Evolutionary conservation across 2,797 vertebrate species (phyloP), one percentile per base, ranked within the genome.

Genomic region (Antrozous pallidus): DNA sequence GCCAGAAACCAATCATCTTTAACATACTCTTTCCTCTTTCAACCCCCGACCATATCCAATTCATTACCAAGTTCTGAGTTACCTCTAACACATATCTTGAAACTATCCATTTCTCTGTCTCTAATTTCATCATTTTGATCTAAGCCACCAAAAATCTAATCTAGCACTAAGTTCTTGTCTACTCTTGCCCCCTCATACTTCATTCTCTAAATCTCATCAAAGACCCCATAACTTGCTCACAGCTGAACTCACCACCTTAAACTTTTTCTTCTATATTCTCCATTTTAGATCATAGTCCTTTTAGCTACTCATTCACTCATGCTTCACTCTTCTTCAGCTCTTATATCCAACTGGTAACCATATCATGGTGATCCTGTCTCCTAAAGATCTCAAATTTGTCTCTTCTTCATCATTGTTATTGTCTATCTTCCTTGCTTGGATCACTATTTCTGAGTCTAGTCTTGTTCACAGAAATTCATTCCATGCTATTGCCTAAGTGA

Each of bases 61-160:
- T 73, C 31, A 89, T 75, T 74, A 79, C 31, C 38, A 89, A 93
- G 45, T 90, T 91, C 51, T 96, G n/a, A 47, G 77, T 69, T 79
- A 73, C 36, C 40, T 90, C 74, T 20, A 92, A 90, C 71, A 93
- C 12, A 45, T 73, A 85, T 63, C 31, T 77, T 67, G 88, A 85
- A 81, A 85, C 33, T 26, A 75, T 47, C 31, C 38, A 73, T 16
- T 61, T 91, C 71, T 67, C 38, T 51, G 8, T 71, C n/a, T 79
- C 65, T 12, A 87, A 12, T 87, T 92, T 88, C 58, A 90, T 71
- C 65, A 51, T 83, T 81, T 47, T 90, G 87, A 83, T 56, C 40
- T 22, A 90, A 87, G 58, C 16, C 33, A 70, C 47, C 45, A 81
- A 75, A 86, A 51, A 81, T 36, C 56, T 75, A 82, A 87, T 56